Conservation (phyloP, 2,797 vertebrate genomes). For the Otolemur crassicaudatus region DNA sequence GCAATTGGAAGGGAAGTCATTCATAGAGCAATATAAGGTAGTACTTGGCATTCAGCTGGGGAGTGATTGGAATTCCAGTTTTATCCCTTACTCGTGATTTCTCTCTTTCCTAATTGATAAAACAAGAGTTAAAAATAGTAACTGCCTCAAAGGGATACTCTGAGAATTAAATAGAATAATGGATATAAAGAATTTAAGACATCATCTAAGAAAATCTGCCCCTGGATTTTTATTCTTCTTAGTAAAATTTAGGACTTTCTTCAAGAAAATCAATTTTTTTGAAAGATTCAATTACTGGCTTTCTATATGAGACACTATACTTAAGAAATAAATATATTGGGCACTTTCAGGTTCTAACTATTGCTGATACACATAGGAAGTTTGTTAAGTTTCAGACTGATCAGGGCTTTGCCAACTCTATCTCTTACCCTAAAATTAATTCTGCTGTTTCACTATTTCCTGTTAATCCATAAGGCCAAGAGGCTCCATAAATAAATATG, state of each 20-base stretch:
- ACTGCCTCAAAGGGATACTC: neutral
- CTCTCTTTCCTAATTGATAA: neutral
- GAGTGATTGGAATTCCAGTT: neutral
- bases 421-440: neutral
- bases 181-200: neutral
- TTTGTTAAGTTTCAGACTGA: neutral
- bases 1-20: neutral
- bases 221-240: conserved; percentile 1
- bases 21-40: neutral
- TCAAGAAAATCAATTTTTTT: neutral
- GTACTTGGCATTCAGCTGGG: neutral
- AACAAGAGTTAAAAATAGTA: neutral
- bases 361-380: neutral
- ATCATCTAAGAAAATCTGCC: neutral
- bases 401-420: neutral
- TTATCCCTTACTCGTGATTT: neutral
- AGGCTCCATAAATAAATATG: neutral
- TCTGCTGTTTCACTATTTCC: neutral
- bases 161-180: neutral
- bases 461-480: neutral
- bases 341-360: neutral
- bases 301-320: too few relatives aligned
- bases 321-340: neutral
- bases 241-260: neutral
- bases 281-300: neutral